Evolutionary conservation across 1,140 invertebrate genomes (phyloP).

Genomic region (Drosophila grimshawi): DNA sequence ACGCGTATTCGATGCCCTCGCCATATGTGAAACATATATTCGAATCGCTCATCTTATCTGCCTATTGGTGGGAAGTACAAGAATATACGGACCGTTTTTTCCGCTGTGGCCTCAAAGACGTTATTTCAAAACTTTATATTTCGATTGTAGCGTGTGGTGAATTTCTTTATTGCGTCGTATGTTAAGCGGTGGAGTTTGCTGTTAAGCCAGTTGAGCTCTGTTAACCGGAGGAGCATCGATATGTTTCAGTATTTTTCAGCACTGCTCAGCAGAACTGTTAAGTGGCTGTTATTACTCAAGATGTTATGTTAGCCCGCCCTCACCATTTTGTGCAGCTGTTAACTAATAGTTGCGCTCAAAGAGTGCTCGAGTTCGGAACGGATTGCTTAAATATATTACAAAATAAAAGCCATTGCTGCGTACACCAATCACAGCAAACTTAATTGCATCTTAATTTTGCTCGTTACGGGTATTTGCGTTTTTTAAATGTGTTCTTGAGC

Average conservation of each 20-base stretch:
- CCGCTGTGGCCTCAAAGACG: neutral
- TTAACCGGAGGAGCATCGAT: constrained; percentile 10
- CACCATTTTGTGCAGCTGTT: neutral
- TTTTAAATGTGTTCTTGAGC: constrained; percentile 2
- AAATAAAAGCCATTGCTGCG: constrained; percentile 10
- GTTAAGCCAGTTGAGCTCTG: neutral
- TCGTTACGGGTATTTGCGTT: constrained; percentile 5
- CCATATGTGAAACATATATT: constrained; percentile 15
- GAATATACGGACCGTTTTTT: neutral
- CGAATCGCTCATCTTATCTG: neutral
- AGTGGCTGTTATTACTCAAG: constrained; percentile 3
- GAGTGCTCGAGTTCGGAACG: neutral
- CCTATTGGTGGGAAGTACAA: neutral
- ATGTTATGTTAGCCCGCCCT: neutral
- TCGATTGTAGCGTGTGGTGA: neutral
- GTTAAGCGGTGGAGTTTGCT: neutral
- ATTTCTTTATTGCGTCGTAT: neutral
- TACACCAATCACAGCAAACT: constrained; percentile 1
- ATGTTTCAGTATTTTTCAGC: neutral
- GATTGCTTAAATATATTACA: neutral
- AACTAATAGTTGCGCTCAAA: constrained; percentile 20
- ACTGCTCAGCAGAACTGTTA: neutral
- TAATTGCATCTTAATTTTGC: constrained; percentile 10
- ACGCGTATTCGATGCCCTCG: constrained; percentile 42
- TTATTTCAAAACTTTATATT: neutral